Percentiles rank a stretch among this genome's conserved stretches.
Conservation (phyloP, 1,140 invertebrate genomes). For the Ctenoplectra terminalis region DNA sequence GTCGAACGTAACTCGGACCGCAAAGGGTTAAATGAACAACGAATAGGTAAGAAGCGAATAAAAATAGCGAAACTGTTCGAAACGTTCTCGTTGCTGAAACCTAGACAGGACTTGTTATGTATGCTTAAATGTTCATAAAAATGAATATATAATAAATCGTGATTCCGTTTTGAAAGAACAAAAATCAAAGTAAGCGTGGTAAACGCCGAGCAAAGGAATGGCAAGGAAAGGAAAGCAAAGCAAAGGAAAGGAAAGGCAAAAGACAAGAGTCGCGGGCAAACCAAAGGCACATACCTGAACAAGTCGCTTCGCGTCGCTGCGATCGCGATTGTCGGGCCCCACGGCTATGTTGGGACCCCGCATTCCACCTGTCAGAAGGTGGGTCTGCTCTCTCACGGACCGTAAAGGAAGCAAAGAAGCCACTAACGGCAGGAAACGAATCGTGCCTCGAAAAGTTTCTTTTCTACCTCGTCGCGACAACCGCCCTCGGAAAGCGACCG, state of each 20-base stretch:
- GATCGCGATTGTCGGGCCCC: conserved; percentile 52
- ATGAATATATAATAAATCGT: neutral
- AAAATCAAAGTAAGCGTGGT: neutral
- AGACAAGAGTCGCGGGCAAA: conserved; percentile 22
- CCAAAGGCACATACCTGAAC: conserved; percentile 49
- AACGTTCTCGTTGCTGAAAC: no score
- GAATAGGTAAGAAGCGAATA: no score
- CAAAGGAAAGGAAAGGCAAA: conserved; percentile 1
- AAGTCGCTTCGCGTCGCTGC: conserved; percentile 61
- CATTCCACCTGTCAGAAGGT: conserved; percentile 80
- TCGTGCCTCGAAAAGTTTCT: conserved; percentile 14
- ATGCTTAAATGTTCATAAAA: no score
- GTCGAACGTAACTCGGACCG: no score
- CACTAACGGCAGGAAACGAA: conserved; percentile 9
- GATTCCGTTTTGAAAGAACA: neutral
- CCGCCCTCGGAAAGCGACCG: neutral
- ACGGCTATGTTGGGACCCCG: conserved; percentile 53
- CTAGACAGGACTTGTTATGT: no score
- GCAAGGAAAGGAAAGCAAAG: conserved; percentile 5
- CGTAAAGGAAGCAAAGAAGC: conserved; percentile 19
- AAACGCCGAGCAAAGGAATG: neutral
- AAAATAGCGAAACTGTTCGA: no score
- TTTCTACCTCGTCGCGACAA: neutral
- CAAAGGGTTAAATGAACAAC: no score
- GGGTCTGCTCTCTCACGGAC: conserved; percentile 39